Base-by-base conservation (phyloP, 2,113 vertebrate species). In the Corynorhinus townsendii region DNA sequence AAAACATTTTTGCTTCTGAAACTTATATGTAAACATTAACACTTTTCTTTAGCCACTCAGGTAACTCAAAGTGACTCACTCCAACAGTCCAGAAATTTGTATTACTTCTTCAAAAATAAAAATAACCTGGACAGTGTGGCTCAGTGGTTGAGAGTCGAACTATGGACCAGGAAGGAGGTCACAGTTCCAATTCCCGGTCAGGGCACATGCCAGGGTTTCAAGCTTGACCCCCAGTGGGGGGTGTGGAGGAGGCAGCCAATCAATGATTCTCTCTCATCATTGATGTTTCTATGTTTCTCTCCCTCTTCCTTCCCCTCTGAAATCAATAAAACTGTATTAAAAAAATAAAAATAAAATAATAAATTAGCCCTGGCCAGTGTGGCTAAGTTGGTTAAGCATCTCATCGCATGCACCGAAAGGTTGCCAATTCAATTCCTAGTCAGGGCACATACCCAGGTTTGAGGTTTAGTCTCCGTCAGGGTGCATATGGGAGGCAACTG, bases 1-100 rank as follows among this genome's bases (percentile, higher is more conserved):
- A 88, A 90, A 64, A 77, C 38, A 59, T 72, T 92, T 83, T 93
- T 20, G 88, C 15, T 45, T 94, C 64, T 93, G 80, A 54, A 88
- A n/a, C 8, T 92, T 68, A 17, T 17, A 82, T 8, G 4, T 75
- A 86, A 90, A 73, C 9, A 79, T 28, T 54, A 91, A 95, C 11
- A 92, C 40, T 89, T 90, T 94, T 22, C 86, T 79, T 91, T n/a
- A 83, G 35, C 86, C 28, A 89, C 24, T 20, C 1, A 80, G 45
- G 30, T 85, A 59, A 87, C 84, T 95, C 40, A 81, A 54, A 62
- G 28, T 62, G 33, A 81, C 24, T 69, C 20, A 91, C 30, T 83
- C 19, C n/a, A 71, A 68, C 11, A 94, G 69, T 47, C n/a, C 35
- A 95, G 43, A 90, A 95, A 95, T 40, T 24, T 71, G 7, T 56